Conservation (phyloP, 2,113 vertebrate genomes). For the Calyptomena viridis region DNA sequence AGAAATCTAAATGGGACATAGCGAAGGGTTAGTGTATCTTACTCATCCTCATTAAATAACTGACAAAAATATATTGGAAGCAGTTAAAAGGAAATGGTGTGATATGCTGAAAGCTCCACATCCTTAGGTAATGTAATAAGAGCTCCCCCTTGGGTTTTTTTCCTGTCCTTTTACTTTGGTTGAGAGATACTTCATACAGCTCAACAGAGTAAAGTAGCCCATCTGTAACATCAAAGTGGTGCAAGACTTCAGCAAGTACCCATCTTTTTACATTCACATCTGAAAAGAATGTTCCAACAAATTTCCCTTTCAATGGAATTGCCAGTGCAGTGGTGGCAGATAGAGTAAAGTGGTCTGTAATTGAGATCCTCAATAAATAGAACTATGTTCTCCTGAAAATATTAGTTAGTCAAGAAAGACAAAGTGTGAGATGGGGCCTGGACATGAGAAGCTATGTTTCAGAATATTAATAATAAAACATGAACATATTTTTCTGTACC, state of each 20-base stretch:
- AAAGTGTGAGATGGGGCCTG: not conserved
- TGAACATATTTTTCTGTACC: accelerated
- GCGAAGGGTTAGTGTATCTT: not conserved
- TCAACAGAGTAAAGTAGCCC: not conserved
- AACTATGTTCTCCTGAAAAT: not conserved
- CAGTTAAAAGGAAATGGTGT: not conserved
- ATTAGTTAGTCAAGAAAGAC: not conserved
- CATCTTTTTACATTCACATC: slow-evolving; percentile 1
- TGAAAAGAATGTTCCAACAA: slow-evolving; percentile 28
- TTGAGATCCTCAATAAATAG: not conserved
- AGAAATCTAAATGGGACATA: not conserved
- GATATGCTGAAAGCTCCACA: not conserved
- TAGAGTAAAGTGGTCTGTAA: slow-evolving; percentile 18
- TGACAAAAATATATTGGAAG: not conserved
- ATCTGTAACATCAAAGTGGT: not conserved
- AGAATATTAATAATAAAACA: not conserved
- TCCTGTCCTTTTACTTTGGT: not conserved
- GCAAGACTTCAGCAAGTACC: not conserved
- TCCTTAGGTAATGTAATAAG: not conserved
- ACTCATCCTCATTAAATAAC: not conserved
- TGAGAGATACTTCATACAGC: not conserved
- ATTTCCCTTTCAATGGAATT: slow-evolving; percentile 30
- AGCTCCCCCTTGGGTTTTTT: accelerated
- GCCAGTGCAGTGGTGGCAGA: slow-evolving; percentile 6
- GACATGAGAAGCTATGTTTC: not conserved